Percentiles rank a stretch among this genome's conserved stretches.
Conservation (phyloP, 2,797 vertebrate species). For the Rhinella marina region DNA sequence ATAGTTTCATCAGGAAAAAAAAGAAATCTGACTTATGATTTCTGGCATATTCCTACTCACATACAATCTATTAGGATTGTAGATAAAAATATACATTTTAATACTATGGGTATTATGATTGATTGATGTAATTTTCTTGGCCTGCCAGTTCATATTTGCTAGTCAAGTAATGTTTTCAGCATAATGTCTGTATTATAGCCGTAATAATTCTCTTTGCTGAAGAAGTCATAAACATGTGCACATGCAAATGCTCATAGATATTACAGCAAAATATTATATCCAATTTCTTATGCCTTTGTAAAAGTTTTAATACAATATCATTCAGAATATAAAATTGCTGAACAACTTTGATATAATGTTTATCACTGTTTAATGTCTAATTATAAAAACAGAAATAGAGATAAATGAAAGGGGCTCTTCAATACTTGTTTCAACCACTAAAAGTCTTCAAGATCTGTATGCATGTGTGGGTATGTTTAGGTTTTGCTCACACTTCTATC, state of each 20-base stretch:
- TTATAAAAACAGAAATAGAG: conserved; percentile 16
- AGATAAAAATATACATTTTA: conserved; percentile 65
- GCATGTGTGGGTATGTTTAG: neutral
- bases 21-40: conserved; percentile 69
- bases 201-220: conserved; percentile 45
- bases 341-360: conserved; percentile 16
- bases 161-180: conserved; percentile 52
- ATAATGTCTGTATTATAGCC: conserved; percentile 49
- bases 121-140: conserved; percentile 55
- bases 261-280: conserved; percentile 20
- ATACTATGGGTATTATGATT: conserved; percentile 62
- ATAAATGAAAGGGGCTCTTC: neutral
- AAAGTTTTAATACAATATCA: conserved; percentile 9
- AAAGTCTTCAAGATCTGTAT: neutral
- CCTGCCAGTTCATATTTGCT: conserved; percentile 48
- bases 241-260: conserved; percentile 42
- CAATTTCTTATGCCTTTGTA: conserved; percentile 13
- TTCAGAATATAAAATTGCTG: neutral
- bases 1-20: conserved; percentile 73
- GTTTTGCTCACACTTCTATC: neutral
- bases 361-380: conserved; percentile 34
- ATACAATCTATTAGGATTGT: conserved; percentile 64
- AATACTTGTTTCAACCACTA: neutral
- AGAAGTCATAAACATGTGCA: conserved; percentile 30
- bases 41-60: conserved; percentile 64